Conservation (phyloP, 1,140 invertebrate genomes). For the Ceratosolen fusciceps region DNA sequence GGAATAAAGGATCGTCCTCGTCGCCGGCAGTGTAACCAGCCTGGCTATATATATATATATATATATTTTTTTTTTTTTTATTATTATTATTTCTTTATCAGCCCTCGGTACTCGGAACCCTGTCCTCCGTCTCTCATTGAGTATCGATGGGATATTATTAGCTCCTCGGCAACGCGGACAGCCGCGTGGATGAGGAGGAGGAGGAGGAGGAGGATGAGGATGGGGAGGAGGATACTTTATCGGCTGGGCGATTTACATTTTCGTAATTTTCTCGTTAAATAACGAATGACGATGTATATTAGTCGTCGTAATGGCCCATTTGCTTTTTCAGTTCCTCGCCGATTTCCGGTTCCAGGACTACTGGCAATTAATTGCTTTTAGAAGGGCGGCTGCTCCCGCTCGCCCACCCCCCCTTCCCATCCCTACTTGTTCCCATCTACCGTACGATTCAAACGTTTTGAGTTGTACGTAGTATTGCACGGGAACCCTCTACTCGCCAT, state of each 20-base stretch:
- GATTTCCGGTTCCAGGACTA: conserved; percentile 43
- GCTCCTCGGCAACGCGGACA: too few species aligned
- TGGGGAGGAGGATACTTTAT: conserved; percentile 41
- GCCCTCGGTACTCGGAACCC: not conserved
- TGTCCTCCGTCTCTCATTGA: too few species aligned
- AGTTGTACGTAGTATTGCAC: too few species aligned
- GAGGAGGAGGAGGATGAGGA: not conserved
- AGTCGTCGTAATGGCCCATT: conserved; percentile 45
- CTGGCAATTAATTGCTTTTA: conserved; percentile 58
- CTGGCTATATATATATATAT: too few species aligned
- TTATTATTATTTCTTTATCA: not conserved
- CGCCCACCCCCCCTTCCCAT: too few species aligned
- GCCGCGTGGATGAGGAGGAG: not conserved
- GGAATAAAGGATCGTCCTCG: too few species aligned
- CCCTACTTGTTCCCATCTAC: too few species aligned
- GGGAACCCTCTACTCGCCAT: too few species aligned
- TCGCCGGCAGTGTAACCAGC: too few species aligned
- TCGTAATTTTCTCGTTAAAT: conserved; percentile 46
- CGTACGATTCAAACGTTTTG: too few species aligned
- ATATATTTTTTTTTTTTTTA: too few species aligned
- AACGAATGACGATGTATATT: conserved; percentile 46
- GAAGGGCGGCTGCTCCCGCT: conserved; percentile 54
- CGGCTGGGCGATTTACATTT: conserved; percentile 45
- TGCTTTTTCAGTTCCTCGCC: conserved; percentile 46
- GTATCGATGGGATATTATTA: too few species aligned